Conservation (phyloP, 2,888 invertebrate species). For the Lasioglossum figueresi region DNA sequence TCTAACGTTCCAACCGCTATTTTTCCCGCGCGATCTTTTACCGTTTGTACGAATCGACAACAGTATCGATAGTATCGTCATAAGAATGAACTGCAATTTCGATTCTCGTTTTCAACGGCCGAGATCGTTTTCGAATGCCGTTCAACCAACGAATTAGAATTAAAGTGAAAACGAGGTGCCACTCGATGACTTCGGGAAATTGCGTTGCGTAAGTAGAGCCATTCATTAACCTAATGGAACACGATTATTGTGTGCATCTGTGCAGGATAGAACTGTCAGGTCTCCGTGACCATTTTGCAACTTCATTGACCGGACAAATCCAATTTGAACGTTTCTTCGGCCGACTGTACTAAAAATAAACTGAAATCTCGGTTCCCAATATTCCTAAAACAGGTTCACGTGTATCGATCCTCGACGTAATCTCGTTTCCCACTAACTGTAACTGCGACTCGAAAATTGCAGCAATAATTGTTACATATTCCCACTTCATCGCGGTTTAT, state of each 20-base stretch:
- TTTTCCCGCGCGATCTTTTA: too few species aligned
- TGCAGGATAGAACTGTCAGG: slow-evolving; percentile 32
- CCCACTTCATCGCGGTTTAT: not conserved
- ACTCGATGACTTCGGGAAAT: not conserved
- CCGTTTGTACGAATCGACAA: too few species aligned
- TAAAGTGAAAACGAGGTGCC: not conserved
- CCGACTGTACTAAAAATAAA: slow-evolving; percentile 47
- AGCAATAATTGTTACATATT: not conserved
- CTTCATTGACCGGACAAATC: slow-evolving; percentile 37
- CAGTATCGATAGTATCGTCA: too few species aligned
- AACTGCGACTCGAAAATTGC: not conserved
- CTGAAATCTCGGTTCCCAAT: slow-evolving; percentile 4
- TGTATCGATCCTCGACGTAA: not conserved
- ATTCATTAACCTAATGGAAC: slow-evolving; percentile 33
- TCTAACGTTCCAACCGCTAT: too few species aligned
- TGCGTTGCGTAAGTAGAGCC: slow-evolving; percentile 17
- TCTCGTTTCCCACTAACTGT: not conserved
- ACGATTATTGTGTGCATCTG: not conserved
- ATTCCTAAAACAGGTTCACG: slow-evolving; percentile 14
- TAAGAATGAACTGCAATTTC: too few species aligned
- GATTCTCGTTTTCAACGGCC: not conserved
- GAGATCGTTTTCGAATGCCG: not conserved
- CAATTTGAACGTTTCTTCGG: slow-evolving; percentile 48
- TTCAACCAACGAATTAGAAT: not conserved
- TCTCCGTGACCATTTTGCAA: slow-evolving; percentile 15